phyloP scores from a whole-genome alignment of 2,797 vertebrate species.

The Acestrorhynchus altus region DNA sequence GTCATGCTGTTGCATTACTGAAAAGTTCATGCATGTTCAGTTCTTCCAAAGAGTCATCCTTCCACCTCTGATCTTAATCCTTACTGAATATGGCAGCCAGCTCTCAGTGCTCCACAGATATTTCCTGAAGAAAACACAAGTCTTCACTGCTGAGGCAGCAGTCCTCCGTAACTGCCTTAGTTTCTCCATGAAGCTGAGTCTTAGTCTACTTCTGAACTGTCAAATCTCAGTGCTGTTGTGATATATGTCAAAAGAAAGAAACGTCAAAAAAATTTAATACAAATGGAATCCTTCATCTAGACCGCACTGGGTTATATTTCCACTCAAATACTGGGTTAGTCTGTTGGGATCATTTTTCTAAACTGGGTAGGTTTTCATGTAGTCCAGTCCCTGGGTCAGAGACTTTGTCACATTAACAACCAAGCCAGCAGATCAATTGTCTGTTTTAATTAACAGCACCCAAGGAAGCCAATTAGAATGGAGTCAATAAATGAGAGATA shows the following conservation, averaged over 20 bases:
- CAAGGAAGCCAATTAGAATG: too few species aligned
- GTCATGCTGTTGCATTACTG: background rate
- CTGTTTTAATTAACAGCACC: background rate
- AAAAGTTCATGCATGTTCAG: background rate
- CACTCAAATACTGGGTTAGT: too few species aligned
- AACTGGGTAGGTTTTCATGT: too few species aligned
- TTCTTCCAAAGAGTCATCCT: conserved; percentile 22
- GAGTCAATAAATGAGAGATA: too few species aligned
- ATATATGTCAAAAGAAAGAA: background rate
- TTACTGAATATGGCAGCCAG: conserved; percentile 24
- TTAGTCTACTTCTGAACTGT: conserved; percentile 24
- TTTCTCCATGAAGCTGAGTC: conserved; percentile 48
- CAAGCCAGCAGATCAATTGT: background rate
- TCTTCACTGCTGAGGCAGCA: conserved; percentile 77
- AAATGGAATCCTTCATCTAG: background rate
- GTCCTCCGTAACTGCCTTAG: conserved; percentile 42
- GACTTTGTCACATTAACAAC: too few species aligned
- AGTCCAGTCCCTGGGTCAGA: too few species aligned
- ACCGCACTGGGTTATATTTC: too few species aligned
- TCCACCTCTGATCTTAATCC: conserved; percentile 16
- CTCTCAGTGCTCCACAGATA: conserved; percentile 76
- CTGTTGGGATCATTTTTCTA: too few species aligned
- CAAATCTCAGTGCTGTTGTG: background rate
- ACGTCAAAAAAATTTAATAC: background rate
- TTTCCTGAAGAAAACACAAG: conserved; percentile 83